Base-by-base conservation (phyloP, 2,113 vertebrate genomes). In the Cephalopholis sonnerati region DNA sequence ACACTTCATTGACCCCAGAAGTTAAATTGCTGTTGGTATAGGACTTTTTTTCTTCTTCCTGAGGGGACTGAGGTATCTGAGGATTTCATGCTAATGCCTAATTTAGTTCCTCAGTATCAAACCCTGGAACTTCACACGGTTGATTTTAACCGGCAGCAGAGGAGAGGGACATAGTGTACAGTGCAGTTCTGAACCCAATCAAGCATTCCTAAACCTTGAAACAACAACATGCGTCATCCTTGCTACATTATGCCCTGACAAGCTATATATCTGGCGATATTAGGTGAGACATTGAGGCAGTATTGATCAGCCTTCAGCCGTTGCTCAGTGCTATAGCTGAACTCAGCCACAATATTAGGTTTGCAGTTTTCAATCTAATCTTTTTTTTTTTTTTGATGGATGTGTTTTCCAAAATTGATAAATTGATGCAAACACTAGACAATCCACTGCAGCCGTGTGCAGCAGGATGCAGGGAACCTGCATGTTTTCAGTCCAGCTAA, bases 1-100 rank as follows among this genome's bases (percentile, higher is more conserved):
- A 62, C 80, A 78, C 62, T 63, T 78, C 17, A 77, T 62, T 91
- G 75, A 86, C 81, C 62, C 36, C n/a, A 51, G 6, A 75, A 73
- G 64, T 83, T 74, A 81, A 83, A 85, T 83, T 48, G 80, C 62
- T 84, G 32, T 63, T 50, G 69, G 27, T 39, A 46, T 27, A 32
- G 18, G 59, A 24, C 29, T 70, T 81, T 68, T 65, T 55, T 50
- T 50, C 36, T 59, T 41, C 20, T n/a, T 24, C 72, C 54, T 59
- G 57, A 72, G 54, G 65, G 72, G 75, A 76, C 74, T 20, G 25
- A 20, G 25, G 68, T 55, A 70, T 57, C 61, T 50, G 58, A 75
- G 62, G 82, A 50, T 80, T 79, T 87, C 24, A 85, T 62, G 77
- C 48, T 77, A 74, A 85, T 79, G 46, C 13, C 13, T 76, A 63